Conservation (phyloP, 2,888 invertebrate genomes). For the Napeogenes inachia region DNA sequence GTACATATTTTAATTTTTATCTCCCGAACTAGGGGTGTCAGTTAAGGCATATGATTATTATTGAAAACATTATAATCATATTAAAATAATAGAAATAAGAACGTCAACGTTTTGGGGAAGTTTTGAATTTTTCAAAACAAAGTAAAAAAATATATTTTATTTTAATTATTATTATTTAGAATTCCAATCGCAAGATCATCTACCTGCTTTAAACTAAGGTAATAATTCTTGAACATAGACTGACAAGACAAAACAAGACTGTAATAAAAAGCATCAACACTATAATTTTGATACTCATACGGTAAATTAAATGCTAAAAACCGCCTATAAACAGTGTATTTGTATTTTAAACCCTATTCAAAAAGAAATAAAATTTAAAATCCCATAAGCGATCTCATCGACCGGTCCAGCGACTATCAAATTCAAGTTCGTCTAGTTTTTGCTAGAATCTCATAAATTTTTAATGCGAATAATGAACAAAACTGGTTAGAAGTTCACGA, state of each 20-base stretch:
- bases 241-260: no score
- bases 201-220: no score
- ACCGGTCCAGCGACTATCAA: constrained; percentile 8
- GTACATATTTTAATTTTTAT: no score
- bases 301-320: constrained; percentile 10
- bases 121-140: no score
- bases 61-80: no score
- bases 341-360: neutral
- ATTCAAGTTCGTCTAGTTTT: constrained; percentile 22
- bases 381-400: neutral
- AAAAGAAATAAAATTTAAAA: neutral
- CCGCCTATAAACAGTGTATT: neutral
- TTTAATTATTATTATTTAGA: no score
- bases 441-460: constrained; percentile 19
- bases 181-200: no score
- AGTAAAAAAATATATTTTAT: no score
- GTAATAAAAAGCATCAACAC: constrained; percentile 5
- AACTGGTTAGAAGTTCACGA: neutral
- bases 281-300: constrained; percentile 19
- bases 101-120: no score
- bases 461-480: constrained; percentile 8
- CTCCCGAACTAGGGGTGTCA: no score
- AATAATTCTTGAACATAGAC: neutral
- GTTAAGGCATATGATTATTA: no score
- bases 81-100: no score